Base-by-base conservation (phyloP, 2,113 vertebrate species). In the Nothobranchius furzeri region DNA sequence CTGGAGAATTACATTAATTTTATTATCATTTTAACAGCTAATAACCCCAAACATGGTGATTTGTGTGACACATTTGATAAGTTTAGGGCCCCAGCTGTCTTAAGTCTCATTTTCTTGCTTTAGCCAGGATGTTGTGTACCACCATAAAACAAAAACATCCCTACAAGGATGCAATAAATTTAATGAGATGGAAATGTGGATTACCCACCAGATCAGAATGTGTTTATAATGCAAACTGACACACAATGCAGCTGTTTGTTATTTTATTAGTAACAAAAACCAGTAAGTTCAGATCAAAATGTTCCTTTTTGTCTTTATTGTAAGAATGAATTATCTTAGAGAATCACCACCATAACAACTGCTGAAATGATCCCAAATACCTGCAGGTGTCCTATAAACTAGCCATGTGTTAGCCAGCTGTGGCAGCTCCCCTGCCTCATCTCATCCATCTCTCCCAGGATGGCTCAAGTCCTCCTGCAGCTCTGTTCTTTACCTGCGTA, bases 321-420 rank as follows among this genome's bases (percentile, higher is more conserved):
- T 24, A 66, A 53, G 36, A 61, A 17, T 37, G 1, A 49, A 30
- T 62, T 47, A 68, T 64, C 65, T 58, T 58, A 43, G 50, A 46
- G 65, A 73, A 57, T 75, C 47, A 81, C 83, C 78, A 60, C 84
- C 78, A 79, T 72, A 77, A 84, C 76, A 75, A 83, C 83, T 71
- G 36, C 69, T 81, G 81, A 85, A 73, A 83, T 86, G 61, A 68
- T 82, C 83, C 84, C 68, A 87, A 87, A 90, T 86, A 87, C 87
- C 90, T 86, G 73, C 78, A 87, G 88, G 89, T 87, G 75, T 50
- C 4, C 73, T 61, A 70, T 87, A 89, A 92, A 90, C 35, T 3
- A 11, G 15, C 48, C 81, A 85, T 86, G 76, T 83, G 82, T 61
- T 58, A 54, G 70, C 15, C 89, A 90, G 85, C 81, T 90, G 82